Evolutionary conservation across 1,140 invertebrate species (phyloP).

Genomic region (Anagrus nilaparvatae): DNA sequence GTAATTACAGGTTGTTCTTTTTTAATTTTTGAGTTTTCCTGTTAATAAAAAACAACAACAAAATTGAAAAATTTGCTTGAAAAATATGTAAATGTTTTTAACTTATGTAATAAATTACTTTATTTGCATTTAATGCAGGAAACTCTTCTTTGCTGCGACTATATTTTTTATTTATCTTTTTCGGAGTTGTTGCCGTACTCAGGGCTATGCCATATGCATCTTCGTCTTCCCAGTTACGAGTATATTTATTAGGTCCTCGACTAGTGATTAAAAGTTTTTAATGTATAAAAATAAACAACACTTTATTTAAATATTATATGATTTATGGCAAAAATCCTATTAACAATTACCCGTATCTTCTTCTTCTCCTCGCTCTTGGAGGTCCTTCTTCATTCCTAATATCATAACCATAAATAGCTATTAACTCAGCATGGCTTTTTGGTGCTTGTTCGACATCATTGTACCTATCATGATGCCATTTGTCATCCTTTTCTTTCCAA

Average conservation of each 20-base stretch:
- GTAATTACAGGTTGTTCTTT: constrained; percentile 39
- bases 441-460: constrained; percentile 73
- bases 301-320: too few relatives aligned
- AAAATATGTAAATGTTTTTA: not conserved
- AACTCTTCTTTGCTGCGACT: constrained; percentile 37
- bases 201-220: constrained; percentile 62
- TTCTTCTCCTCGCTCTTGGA: constrained; percentile 70
- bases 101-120: constrained; percentile 23
- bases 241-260: constrained; percentile 84
- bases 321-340: constrained; percentile 11
- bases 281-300: not conserved
- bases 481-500: constrained; percentile 55
- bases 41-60: not conserved
- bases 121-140: constrained; percentile 32
- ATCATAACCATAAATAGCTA: constrained; percentile 88
- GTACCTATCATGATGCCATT: constrained; percentile 87
- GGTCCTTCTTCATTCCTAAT: constrained; percentile 87
- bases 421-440: constrained; percentile 77
- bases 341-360: constrained; percentile 66
- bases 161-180: constrained; percentile 20
- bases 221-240: constrained; percentile 84
- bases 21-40: constrained; percentile 3
- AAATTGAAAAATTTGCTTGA: not conserved
- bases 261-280: constrained; percentile 35
- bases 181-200: constrained; percentile 19